Conservation (phyloP, 2,797 vertebrate genomes). For the Gallinago stenura region DNA sequence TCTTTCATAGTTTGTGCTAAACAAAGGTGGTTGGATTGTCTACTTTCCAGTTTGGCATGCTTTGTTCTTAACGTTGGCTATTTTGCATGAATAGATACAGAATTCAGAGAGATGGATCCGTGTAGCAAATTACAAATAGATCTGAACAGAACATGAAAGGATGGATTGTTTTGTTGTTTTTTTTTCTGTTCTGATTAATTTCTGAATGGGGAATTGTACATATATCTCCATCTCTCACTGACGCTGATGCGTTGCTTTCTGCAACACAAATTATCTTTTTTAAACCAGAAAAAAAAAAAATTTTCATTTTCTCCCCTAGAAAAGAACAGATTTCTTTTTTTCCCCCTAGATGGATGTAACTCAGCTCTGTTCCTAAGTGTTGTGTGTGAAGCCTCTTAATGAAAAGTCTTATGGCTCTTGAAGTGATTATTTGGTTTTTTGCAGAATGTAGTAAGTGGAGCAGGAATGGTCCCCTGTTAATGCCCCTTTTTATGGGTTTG, state of each 20-base stretch:
- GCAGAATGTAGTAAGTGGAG: background rate
- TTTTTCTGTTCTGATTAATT: background rate
- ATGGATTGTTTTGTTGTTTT: background rate
- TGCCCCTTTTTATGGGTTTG: background rate
- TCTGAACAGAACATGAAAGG: conserved; percentile 67
- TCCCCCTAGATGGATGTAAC: background rate
- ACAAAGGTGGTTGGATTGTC: conserved; percentile 70
- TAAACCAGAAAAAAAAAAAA: background rate
- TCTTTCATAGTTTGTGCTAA: conserved; percentile 61
- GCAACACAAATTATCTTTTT: background rate
- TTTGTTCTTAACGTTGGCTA: conserved; percentile 61
- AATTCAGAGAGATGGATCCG: conserved; percentile 36
- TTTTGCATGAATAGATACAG: conserved; percentile 75
- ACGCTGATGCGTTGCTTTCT: background rate
- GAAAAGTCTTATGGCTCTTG: background rate
- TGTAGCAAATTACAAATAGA: conserved; percentile 68
- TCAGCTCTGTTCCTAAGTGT: background rate
- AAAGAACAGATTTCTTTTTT: background rate
- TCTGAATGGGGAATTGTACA: background rate
- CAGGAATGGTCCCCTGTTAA: background rate
- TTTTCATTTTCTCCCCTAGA: background rate
- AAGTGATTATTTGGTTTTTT: background rate
- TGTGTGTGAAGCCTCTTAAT: background rate
- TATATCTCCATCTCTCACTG: background rate
- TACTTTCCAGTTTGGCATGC: conserved; percentile 77